phyloP scores from a whole-genome alignment of 1,140 invertebrate species.

The Caligus rogercresseyi region DNA sequence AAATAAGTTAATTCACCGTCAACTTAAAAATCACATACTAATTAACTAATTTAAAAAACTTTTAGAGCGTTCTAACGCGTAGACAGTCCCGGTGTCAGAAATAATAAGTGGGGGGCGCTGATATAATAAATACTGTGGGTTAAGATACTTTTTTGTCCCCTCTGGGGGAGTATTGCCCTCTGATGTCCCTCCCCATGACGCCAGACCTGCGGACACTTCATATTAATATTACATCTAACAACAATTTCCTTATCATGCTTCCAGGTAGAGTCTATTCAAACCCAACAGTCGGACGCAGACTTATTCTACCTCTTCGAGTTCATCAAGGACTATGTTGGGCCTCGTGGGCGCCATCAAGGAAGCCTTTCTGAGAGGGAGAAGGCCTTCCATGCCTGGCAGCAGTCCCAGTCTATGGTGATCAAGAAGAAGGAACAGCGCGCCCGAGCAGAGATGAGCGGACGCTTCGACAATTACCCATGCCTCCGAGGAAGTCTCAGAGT shows the following conservation, averaged over 20 bases:
- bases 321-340: slow-evolving; percentile 81
- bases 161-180: too few species aligned
- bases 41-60: too few species aligned
- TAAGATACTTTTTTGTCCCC: too few species aligned
- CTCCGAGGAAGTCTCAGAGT: slow-evolving; percentile 36
- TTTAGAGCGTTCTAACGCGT: too few species aligned
- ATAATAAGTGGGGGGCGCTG: too few species aligned
- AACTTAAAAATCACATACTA: too few species aligned
- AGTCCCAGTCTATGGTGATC: slow-evolving; percentile 77
- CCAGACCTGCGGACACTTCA: too few species aligned
- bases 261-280: slow-evolving; percentile 2
- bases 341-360: slow-evolving; percentile 83
- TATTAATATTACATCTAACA: neutral
- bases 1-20: too few species aligned
- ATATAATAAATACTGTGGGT: too few species aligned
- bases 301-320: slow-evolving; percentile 81
- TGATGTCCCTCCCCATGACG: too few species aligned
- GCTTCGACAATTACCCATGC: slow-evolving; percentile 57
- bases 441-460: slow-evolving; percentile 68
- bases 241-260: neutral
- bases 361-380: slow-evolving; percentile 97
- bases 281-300: slow-evolving; percentile 82
- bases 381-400: slow-evolving; percentile 93
- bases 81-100: too few species aligned
- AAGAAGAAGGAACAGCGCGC: slow-evolving; percentile 87